phyloP scores from a whole-genome alignment of 2,888 invertebrate genomes.

The Homarus gammarus region DNA sequence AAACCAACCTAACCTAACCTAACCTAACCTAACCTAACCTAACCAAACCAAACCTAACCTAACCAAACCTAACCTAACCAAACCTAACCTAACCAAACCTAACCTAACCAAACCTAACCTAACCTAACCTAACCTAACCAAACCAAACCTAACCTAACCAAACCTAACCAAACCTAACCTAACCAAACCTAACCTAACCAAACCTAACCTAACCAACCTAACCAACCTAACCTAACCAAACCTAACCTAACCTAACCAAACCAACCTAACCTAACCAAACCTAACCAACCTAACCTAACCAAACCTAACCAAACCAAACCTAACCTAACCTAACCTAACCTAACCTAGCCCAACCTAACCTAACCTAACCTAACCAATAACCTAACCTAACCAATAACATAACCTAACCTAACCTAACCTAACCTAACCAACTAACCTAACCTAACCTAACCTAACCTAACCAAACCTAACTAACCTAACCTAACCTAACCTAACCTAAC shows the following conservation, averaged over 20 bases:
- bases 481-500: constrained; percentile 1
- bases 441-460: constrained; percentile 1
- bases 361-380: constrained; percentile 14
- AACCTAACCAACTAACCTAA: background rate
- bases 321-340: background rate
- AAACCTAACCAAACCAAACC: background rate
- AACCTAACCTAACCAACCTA: too few relatives aligned
- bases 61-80: background rate
- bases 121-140: background rate
- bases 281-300: too few relatives aligned
- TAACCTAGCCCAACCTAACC: constrained; percentile 18
- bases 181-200: too few relatives aligned
- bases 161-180: too few relatives aligned
- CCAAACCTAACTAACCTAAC: background rate
- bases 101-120: background rate
- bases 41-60: background rate
- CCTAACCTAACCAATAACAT: constrained; percentile 9
- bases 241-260: too few relatives aligned
- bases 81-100: background rate
- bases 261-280: too few relatives aligned
- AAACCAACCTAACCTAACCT: constrained; percentile 5
- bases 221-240: too few relatives aligned
- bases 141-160: constrained; percentile 3
- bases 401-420: constrained; percentile 10
- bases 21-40: background rate